Base-by-base conservation (phyloP, 1,140 invertebrate genomes). In the Megalopta genalis region DNA sequence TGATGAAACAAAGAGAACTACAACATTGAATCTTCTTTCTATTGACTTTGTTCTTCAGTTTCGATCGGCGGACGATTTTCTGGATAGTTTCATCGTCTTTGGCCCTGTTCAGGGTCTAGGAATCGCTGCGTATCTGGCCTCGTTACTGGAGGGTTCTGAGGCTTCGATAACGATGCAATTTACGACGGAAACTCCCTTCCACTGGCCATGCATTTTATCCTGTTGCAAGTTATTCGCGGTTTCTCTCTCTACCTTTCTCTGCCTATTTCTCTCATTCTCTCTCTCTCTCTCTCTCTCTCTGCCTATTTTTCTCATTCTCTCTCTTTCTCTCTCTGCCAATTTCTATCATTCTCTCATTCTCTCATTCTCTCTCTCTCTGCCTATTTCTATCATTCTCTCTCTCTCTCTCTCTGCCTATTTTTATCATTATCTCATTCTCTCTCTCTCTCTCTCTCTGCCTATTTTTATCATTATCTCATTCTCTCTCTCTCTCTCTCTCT, bases 81-180 rank as follows among this genome's bases (percentile, higher is more conserved):
- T 21, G n/a, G 25, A 39, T 32, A 46, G 37, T 62, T 77, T 25
- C 52, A 32, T 66, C 66, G 63, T 64, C 59, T 71, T 21, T 75
- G 12, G 27, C 39, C n/a, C 21, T 32, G 39, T 32, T 70, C 54
- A 23, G 54, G 14, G n/a, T 69, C 39, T 32, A 8, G 49, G n/a
- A 46, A 32, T 32, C 27, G 54, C 27, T 63, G 57, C 67, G 67
- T 77, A 77, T 71, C 67, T 63, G 39, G 23, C 74, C 49, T 76
- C 74, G 67, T 77, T 71, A 63, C 59, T 23, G n/a, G n/a, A 71
- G 42, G 52, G 52, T 70, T 63, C 18, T 23, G 52, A 37, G 68
- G 64, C 75, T 70, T 71, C 67, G 75, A 77, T 77, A 77, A 63
- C 75, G 23, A 14, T 6, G 46, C 57, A 77, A 71, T 77, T 77